phyloP scores from a whole-genome alignment of 2,797 vertebrate species.

The Notoglanidium macrostoma region DNA sequence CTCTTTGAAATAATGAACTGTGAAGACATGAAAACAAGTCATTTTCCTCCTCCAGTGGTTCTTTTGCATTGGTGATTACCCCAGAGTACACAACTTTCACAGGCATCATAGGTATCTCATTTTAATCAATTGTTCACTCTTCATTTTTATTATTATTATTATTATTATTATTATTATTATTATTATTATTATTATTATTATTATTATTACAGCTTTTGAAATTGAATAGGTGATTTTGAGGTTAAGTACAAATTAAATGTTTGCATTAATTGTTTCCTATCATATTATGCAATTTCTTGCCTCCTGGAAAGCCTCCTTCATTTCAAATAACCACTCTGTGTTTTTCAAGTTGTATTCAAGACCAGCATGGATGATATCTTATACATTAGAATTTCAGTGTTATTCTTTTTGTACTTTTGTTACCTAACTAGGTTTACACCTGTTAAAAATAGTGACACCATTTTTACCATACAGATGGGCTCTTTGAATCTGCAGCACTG shows the following conservation, averaged over 20 bases:
- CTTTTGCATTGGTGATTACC: slow-evolving; percentile 73
- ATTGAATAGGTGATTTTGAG: background rate
- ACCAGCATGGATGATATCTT: background rate
- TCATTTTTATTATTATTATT: slow-evolving; percentile 51
- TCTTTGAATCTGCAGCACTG: slow-evolving; percentile 71
- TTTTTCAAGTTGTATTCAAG: background rate
- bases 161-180: slow-evolving; percentile 48
- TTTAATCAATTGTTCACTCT: background rate
- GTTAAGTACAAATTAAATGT: slow-evolving; percentile 47
- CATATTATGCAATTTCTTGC: slow-evolving; percentile 38
- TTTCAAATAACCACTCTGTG: background rate
- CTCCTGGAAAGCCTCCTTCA: background rate
- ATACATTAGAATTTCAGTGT: background rate
- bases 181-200: slow-evolving; percentile 50
- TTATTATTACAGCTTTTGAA: slow-evolving; percentile 25
- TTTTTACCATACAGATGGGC: slow-evolving; percentile 7
- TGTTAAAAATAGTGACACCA: background rate
- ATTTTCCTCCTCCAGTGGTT: slow-evolving; percentile 72
- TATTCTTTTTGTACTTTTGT: background rate
- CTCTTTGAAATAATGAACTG: slow-evolving; percentile 82
- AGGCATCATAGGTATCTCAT: slow-evolving; percentile 61
- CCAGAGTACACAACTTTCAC: slow-evolving; percentile 66
- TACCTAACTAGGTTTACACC: background rate
- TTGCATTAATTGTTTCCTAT: slow-evolving; percentile 54
- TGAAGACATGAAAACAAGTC: slow-evolving; percentile 75